Percentiles rank a stretch among this genome's conserved stretches.
phyloP scores from a whole-genome alignment of 2,888 invertebrate species.

The Agonopterix alstromeriana region DNA sequence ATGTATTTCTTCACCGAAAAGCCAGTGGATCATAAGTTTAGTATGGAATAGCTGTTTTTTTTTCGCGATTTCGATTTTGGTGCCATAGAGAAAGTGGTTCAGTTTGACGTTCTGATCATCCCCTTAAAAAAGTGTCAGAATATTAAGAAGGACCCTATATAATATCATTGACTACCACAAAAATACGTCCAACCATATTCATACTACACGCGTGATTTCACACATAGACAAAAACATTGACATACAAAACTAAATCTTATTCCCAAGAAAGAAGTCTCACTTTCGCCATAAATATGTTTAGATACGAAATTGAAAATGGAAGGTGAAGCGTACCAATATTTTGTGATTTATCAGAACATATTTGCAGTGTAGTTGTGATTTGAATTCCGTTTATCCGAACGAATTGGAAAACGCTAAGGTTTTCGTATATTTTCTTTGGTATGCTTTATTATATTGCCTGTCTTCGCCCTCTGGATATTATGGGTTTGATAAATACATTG shows the following conservation, averaged over 20 bases:
- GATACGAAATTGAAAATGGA: conserved; percentile 14
- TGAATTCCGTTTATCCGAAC: not conserved
- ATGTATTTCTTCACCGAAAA: too few relatives aligned
- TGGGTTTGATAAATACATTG: too few relatives aligned
- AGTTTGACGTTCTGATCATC: too few relatives aligned
- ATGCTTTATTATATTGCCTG: not conserved
- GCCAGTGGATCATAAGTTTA: too few relatives aligned
- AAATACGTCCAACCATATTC: conserved; percentile 10
- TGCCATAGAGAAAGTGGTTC: too few relatives aligned
- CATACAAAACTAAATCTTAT: not conserved
- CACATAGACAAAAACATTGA: not conserved
- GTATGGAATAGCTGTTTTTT: too few relatives aligned
- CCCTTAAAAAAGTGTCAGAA: too few relatives aligned
- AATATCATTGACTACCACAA: not conserved
- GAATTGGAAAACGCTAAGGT: conserved; percentile 1
- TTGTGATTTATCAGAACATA: conserved; percentile 17
- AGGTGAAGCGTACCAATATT: conserved; percentile 12
- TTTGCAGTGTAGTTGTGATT: conserved; percentile 9
- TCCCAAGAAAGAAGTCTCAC: not conserved
- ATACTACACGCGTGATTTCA: conserved; percentile 6
- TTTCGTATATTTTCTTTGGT: not conserved
- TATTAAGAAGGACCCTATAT: too few relatives aligned
- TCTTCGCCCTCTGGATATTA: too few relatives aligned
- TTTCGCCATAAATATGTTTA: not conserved
- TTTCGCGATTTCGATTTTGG: too few relatives aligned